A percentile compares a stretch with the other conserved stretches of the same genome.
phyloP scores from a whole-genome alignment of 2,113 vertebrate genomes.

The Sardina pilchardus region DNA sequence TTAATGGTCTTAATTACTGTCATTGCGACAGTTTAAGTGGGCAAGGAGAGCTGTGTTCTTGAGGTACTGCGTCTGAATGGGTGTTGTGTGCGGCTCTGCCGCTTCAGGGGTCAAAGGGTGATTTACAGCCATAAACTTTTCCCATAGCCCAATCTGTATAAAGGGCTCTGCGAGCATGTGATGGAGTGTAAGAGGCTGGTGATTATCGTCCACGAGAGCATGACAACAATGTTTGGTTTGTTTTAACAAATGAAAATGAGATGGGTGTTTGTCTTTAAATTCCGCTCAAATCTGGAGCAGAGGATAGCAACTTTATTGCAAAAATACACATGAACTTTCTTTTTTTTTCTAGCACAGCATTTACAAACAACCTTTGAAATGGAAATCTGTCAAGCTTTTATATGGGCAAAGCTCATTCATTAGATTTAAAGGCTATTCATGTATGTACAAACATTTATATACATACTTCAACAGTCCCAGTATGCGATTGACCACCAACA shows the following conservation, averaged over 20 bases:
- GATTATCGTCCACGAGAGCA: neutral
- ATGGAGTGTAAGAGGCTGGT: neutral
- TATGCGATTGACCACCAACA: neutral
- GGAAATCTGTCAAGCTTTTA: slow-evolving; percentile 35
- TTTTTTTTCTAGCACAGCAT: slow-evolving; percentile 56
- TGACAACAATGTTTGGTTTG: neutral
- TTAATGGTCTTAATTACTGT: neutral
- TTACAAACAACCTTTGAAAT: slow-evolving; percentile 53
- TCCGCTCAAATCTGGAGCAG: slow-evolving; percentile 50
- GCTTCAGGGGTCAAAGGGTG: neutral
- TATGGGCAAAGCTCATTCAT: slow-evolving; percentile 35
- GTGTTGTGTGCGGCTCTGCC: neutral
- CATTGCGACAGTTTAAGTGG: neutral
- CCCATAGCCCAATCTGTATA: no score
- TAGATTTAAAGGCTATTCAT: slow-evolving; percentile 42
- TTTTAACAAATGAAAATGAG: neutral
- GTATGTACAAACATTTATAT: slow-evolving; percentile 49
- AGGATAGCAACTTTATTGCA: slow-evolving; percentile 64
- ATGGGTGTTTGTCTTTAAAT: neutral
- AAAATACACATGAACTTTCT: slow-evolving; percentile 61
- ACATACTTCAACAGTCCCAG: slow-evolving; percentile 26
- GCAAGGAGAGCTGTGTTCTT: neutral
- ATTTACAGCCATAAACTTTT: neutral
- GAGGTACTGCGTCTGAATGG: neutral
- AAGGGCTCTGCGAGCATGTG: neutral